Conservation (phyloP, 2,113 vertebrate genomes). For the Hemicordylus capensis region DNA sequence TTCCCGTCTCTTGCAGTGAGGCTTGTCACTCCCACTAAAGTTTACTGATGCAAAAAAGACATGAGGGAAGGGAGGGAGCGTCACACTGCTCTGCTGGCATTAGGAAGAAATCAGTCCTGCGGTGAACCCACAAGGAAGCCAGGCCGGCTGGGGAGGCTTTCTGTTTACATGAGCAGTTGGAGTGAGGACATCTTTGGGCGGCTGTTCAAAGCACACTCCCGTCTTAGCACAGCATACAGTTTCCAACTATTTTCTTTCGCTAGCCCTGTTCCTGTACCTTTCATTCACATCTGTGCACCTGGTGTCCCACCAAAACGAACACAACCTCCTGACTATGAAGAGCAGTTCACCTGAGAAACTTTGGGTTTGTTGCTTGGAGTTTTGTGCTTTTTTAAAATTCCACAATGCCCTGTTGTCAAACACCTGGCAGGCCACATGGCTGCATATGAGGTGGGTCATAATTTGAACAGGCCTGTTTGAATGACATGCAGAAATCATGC, state of each 20-base stretch:
- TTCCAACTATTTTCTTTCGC: neutral
- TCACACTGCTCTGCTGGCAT: neutral
- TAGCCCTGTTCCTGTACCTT: neutral
- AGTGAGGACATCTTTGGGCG: neutral
- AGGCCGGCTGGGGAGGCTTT: neutral
- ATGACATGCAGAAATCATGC: neutral
- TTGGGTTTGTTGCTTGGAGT: no score
- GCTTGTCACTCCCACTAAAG: slow-evolving; percentile 2
- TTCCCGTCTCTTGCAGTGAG: neutral
- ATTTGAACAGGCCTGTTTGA: neutral
- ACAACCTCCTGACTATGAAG: no score
- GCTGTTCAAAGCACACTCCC: neutral
- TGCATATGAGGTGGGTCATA: neutral
- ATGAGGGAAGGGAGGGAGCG: neutral
- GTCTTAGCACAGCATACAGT: neutral
- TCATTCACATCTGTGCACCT: neutral
- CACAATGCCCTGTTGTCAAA: no score
- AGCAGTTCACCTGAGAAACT: neutral
- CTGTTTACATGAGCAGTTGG: neutral
- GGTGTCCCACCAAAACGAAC: neutral
- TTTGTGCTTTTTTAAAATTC: no score
- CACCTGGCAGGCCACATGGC: neutral
- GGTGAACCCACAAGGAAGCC: neutral
- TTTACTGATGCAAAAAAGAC: neutral
- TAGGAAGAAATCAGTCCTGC: neutral